A percentile compares a stretch with the other conserved stretches of the same genome.
Conservation (phyloP, 2,113 vertebrate genomes). For the Ploceus nigricollis region DNA sequence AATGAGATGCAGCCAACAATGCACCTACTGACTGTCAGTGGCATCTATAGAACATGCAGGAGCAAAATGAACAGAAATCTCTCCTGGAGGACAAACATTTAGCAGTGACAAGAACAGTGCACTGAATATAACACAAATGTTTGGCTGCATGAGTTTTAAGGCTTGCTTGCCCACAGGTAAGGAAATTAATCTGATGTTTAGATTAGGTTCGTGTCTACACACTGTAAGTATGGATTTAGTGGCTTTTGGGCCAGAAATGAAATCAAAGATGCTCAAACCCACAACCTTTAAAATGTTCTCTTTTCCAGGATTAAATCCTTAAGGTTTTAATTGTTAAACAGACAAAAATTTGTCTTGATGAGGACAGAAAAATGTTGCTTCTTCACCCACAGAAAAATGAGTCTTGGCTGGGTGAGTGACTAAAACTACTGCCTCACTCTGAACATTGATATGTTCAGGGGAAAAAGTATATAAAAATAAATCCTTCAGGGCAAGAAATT, state of each 20-base stretch:
- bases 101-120: not conserved
- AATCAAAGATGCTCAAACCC: not conserved
- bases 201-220: constrained; percentile 18
- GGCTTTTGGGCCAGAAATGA: not conserved
- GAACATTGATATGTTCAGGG: not conserved
- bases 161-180: not conserved
- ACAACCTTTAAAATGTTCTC: not conserved
- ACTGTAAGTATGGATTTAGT: not conserved
- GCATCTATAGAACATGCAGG: not conserved
- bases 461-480: not conserved
- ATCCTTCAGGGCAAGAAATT: not conserved
- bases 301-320: not conserved
- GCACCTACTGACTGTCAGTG: not conserved
- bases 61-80: constrained; percentile 27
- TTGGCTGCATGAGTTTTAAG: not conserved
- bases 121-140: not conserved
- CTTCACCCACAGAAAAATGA: not conserved
- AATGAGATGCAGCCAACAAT: not conserved
- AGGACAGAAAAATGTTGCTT: not conserved
- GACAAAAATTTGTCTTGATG: not conserved
- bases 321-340: not conserved
- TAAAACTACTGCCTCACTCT: not conserved
- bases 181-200: constrained; percentile 22
- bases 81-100: constrained; percentile 1
- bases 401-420: not conserved